Percentiles rank a stretch among this genome's conserved stretches.
Conservation (phyloP, 2,888 invertebrate genomes). For the Parochlus steinenii region DNA sequence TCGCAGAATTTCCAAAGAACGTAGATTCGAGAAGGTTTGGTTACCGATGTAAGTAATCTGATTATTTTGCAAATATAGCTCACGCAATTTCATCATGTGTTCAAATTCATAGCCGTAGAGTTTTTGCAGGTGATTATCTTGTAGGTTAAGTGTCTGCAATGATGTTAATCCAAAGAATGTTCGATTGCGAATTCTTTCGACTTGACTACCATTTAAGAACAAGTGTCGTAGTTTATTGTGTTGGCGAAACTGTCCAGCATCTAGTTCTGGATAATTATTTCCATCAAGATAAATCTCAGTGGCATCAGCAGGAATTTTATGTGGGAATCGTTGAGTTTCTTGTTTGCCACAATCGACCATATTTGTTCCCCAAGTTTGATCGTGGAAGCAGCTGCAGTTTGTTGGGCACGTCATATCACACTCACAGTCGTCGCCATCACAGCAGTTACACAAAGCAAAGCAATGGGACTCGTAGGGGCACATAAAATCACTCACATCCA, state of each 20-base stretch:
- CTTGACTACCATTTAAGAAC: slow-evolving; percentile 69
- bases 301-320: slow-evolving; percentile 83
- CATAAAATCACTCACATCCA: slow-evolving; percentile 70
- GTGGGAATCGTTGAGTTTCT: slow-evolving; percentile 56
- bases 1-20: slow-evolving; percentile 60
- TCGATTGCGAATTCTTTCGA: slow-evolving; percentile 71
- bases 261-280: slow-evolving; percentile 67
- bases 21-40: slow-evolving; percentile 58
- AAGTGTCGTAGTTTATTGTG: slow-evolving; percentile 75
- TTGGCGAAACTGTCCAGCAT: slow-evolving; percentile 78
- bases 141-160: slow-evolving; percentile 64
- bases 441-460: slow-evolving; percentile 88
- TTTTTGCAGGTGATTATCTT: slow-evolving; percentile 64
- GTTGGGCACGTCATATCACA: slow-evolving; percentile 93
- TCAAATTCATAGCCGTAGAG: slow-evolving; percentile 76
- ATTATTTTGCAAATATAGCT: slow-evolving; percentile 76
- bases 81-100: slow-evolving; percentile 57
- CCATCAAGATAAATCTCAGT: slow-evolving; percentile 87
- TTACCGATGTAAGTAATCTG: slow-evolving; percentile 62
- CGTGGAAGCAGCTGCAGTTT: slow-evolving; percentile 88
- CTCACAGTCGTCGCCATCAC: slow-evolving; percentile 91
- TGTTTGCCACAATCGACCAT: slow-evolving; percentile 77
- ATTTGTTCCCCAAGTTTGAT: slow-evolving; percentile 84
- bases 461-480: slow-evolving; percentile 88
- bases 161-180: slow-evolving; percentile 76